A percentile compares a stretch with the other conserved stretches of the same genome.
phyloP scores from a whole-genome alignment of 2,113 vertebrate genomes.

The Lycocorax pyrrhopterus region DNA sequence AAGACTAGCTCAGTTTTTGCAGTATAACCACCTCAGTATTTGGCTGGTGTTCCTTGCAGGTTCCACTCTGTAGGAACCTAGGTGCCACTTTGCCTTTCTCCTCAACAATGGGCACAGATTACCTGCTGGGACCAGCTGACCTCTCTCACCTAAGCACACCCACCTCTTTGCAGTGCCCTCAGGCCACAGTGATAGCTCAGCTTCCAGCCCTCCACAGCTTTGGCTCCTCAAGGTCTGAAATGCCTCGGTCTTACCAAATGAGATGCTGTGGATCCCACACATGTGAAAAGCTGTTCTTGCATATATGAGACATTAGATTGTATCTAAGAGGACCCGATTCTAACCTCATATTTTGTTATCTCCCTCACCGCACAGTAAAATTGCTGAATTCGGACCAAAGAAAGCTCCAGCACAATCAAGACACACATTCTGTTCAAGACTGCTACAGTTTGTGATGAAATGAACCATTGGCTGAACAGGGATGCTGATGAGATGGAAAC shows the following conservation, averaged over 20 bases:
- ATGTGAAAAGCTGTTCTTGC: neutral
- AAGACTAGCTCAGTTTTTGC: neutral
- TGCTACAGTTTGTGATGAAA: neutral
- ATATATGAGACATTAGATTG: neutral
- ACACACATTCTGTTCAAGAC: neutral
- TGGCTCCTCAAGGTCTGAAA: neutral
- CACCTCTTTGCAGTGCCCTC: neutral
- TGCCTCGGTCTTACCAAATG: neutral
- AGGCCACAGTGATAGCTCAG: neutral
- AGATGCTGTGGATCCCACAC: accelerated
- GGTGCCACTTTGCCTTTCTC: neutral
- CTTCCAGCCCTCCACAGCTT: neutral
- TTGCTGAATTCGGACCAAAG: neutral
- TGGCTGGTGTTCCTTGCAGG: neutral
- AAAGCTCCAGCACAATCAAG: neutral
- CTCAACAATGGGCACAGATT: neutral
- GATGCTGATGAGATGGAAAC: neutral
- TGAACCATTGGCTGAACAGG: neutral
- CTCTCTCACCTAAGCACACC: neutral
- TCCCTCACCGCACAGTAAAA: neutral
- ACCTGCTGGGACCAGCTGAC: neutral
- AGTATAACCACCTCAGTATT: neutral
- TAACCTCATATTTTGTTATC: neutral
- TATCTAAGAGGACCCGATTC: neutral
- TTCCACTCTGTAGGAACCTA: neutral